phyloP scores from a whole-genome alignment of 2,888 invertebrate species.

The Oasisia sp. region DNA sequence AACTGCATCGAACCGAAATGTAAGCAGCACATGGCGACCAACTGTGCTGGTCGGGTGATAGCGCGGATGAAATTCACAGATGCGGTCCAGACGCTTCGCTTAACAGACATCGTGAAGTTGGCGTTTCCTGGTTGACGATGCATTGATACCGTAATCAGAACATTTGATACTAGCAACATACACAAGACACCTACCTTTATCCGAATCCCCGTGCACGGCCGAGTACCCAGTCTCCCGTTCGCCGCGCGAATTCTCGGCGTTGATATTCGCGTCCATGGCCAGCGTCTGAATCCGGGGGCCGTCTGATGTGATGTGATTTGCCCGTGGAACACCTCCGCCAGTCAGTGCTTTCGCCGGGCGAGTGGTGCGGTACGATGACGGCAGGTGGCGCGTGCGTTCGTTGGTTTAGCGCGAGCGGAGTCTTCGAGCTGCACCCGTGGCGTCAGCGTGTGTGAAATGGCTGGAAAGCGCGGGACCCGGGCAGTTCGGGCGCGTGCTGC shows the following conservation, averaged over 20 bases:
- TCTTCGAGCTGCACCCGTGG: background rate
- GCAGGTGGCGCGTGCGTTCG: background rate
- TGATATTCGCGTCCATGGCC: constrained; percentile 5
- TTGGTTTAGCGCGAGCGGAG: background rate
- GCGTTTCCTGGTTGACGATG: too few relatives aligned
- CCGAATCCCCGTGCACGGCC: background rate
- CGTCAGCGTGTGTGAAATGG: background rate
- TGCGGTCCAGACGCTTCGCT: background rate
- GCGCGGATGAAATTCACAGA: background rate
- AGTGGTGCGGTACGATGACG: background rate
- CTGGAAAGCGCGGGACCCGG: background rate
- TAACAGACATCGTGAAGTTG: background rate
- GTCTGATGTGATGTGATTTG: background rate
- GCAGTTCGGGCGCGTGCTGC: background rate
- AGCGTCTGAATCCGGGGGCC: background rate
- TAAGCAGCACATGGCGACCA: background rate
- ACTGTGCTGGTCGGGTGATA: background rate
- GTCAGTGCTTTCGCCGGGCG: background rate
- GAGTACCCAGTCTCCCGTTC: background rate
- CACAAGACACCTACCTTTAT: background rate
- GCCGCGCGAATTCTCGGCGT: background rate
- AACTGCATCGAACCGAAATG: background rate
- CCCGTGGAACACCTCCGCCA: background rate
- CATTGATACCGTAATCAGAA: background rate
- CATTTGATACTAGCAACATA: background rate